Conservation (phyloP, 1,140 invertebrate species). For the Rhynchophorus ferrugineus region DNA sequence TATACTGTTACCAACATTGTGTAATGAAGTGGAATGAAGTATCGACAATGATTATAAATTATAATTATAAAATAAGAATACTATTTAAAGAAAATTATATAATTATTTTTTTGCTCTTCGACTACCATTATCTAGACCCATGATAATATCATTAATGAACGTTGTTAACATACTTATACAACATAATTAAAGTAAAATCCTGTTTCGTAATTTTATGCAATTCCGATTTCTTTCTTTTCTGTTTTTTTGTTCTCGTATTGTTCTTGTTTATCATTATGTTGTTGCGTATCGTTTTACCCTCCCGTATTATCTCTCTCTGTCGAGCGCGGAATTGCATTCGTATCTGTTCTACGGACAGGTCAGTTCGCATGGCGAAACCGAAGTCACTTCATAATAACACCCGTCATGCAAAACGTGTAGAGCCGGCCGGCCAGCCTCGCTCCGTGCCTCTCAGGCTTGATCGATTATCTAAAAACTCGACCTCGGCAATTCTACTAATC, state of each 20-base stretch:
- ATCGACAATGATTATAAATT: too few species aligned
- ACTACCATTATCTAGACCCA: too few species aligned
- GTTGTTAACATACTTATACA: too few species aligned
- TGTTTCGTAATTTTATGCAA: too few species aligned
- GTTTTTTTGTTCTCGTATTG: neutral
- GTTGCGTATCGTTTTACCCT: neutral
- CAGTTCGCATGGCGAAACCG: neutral
- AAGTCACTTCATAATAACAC: neutral
- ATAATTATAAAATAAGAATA: too few species aligned
- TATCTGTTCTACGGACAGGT: neutral
- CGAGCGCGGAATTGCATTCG: neutral
- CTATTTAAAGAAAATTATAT: too few species aligned
- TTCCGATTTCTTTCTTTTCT: too few species aligned
- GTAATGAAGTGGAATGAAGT: too few species aligned
- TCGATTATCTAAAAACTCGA: neutral
- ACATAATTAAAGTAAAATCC: too few species aligned
- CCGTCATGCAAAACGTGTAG: neutral
- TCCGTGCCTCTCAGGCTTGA: neutral
- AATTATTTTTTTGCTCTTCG: too few species aligned
- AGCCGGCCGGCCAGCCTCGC: neutral
- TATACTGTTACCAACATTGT: too few species aligned
- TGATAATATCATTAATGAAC: too few species aligned
- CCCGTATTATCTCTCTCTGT: neutral
- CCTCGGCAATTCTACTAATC: neutral
- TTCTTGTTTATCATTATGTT: neutral